These are phyloP conservation scores for Nothura maculosa DNA, from an alignment of 2,797 vertebrate species.

Conservation along the genomic window DNA sequence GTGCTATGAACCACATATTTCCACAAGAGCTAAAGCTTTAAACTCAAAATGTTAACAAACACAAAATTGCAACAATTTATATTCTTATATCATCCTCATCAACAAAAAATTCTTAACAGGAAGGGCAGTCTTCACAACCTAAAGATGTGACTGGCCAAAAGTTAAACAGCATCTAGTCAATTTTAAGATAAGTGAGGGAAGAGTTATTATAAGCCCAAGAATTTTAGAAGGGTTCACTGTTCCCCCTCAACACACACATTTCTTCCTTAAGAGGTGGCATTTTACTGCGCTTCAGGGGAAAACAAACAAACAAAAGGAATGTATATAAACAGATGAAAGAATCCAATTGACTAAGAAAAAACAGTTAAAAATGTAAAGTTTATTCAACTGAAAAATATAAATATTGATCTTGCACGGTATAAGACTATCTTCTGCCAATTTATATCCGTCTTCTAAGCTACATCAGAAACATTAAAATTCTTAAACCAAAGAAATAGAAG, in stretches of 20 bases:
- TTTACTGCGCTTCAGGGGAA: background rate
- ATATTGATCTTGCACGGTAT: background rate
- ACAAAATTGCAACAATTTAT: background rate
- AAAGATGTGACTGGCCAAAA: background rate
- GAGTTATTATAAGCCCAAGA: background rate
- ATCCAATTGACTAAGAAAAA: background rate
- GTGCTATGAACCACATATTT: background rate
- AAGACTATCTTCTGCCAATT: background rate
- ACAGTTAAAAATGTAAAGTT: background rate
- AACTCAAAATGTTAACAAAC: background rate
- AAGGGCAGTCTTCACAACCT: background rate
- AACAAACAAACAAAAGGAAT: background rate
- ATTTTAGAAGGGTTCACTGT: background rate
- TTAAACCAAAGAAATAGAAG: background rate
- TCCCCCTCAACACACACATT: background rate
- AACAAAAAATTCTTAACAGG: background rate
- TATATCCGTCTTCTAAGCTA: background rate
- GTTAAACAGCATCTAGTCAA: background rate
- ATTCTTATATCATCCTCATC: background rate
- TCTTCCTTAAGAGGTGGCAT: background rate
- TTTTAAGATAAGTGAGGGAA: background rate
- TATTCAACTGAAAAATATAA: background rate
- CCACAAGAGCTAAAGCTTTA: background rate
- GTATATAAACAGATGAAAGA: background rate
- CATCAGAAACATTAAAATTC: constrained; percentile 9